These are phyloP conservation scores for Pollicipes pollicipes DNA, from an alignment of 1,140 invertebrate species.

Conservation along the genomic window DNA sequence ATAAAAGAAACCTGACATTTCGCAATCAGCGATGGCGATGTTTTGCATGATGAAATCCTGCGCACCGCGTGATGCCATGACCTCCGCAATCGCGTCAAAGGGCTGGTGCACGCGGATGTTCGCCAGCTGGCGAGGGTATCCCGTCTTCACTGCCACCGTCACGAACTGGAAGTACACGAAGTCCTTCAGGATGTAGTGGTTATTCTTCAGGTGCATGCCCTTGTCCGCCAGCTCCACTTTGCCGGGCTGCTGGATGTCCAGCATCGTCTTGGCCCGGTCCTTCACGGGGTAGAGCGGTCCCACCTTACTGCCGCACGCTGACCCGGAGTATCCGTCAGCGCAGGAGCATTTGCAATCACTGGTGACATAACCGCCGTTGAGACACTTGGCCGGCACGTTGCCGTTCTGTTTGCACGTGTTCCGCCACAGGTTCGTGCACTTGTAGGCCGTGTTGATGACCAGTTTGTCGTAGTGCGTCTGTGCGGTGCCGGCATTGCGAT, in stretches of 20 bases:
- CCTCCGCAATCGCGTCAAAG: neutral
- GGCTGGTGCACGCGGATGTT: neutral
- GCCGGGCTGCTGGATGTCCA: neutral
- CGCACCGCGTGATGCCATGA: neutral
- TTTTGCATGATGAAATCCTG: neutral
- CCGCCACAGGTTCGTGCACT: neutral
- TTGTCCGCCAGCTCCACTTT: neutral
- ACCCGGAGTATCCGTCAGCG: neutral
- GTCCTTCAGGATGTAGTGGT: neutral
- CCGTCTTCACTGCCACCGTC: neutral
- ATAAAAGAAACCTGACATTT: neutral
- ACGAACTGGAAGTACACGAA: neutral
- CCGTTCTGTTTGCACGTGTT: neutral
- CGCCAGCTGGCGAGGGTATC: neutral
- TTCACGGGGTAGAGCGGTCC: neutral
- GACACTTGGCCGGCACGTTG: neutral
- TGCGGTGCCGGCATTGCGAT: neutral
- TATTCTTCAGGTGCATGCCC: neutral
- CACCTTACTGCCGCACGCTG: neutral
- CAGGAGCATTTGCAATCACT: neutral
- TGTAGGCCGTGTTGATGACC: neutral
- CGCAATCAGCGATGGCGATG: neutral
- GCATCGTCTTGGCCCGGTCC: neutral
- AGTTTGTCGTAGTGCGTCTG: slow-evolving; percentile 3
- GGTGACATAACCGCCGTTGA: neutral